These are phyloP conservation scores for Thecophora atra DNA, from an alignment of 2,888 invertebrate species.

Conservation along the genomic window DNA sequence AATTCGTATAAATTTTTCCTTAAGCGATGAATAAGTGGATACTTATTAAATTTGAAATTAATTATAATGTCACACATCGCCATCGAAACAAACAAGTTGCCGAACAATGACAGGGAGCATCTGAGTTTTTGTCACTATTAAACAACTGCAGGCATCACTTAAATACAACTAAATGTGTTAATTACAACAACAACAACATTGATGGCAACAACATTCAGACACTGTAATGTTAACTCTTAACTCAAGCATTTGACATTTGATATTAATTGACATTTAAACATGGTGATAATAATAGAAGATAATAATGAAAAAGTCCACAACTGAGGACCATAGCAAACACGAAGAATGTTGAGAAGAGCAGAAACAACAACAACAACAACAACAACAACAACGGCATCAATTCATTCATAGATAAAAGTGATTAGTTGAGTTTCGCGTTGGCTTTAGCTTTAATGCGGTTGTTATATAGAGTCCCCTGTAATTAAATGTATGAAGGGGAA, in stretches of 20 bases:
- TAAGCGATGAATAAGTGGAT: too few relatives aligned
- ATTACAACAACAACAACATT: not conserved
- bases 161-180: not conserved
- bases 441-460: too few relatives aligned
- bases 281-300: conserved; percentile 1
- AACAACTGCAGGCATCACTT: conserved; percentile 1
- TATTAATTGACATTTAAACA: conserved; percentile 25
- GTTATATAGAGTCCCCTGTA: conserved; percentile 9
- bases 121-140: too few relatives aligned
- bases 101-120: too few relatives aligned
- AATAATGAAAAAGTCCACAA: conserved; percentile 5
- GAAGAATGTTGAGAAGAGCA: not conserved
- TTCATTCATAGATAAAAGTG: not conserved
- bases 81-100: too few relatives aligned
- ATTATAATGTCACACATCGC: too few relatives aligned
- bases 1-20: too few relatives aligned
- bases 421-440: too few relatives aligned
- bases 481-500: conserved; percentile 16
- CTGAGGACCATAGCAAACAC: not conserved
- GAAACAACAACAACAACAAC: not conserved
- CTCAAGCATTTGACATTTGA: conserved; percentile 24
- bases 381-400: not conserved
- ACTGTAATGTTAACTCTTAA: not conserved
- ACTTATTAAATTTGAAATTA: too few relatives aligned
- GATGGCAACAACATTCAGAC: not conserved